Base-by-base conservation (phyloP, 2,797 vertebrate genomes). In the Notoglanidium macrostoma region DNA sequence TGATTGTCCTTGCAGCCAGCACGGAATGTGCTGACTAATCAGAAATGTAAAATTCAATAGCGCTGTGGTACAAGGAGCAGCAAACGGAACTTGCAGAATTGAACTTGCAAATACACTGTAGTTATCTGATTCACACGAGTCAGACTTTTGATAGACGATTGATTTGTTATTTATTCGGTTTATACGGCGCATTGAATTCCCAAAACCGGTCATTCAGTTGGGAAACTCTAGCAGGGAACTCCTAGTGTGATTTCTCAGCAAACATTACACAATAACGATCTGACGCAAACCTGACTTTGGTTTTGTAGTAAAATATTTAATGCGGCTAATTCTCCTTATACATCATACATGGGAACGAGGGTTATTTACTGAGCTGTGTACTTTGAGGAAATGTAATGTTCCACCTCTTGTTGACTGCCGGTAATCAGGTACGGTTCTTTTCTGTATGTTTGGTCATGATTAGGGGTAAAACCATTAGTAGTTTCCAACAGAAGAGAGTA, bases 401-500 rank as follows among this genome's bases (percentile, higher is more conserved):
- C 44, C 80, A 49, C 11, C 9, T 7, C 2, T 67, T n/a, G 49
- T 72, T 81, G 32, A n/a, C 72, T n/a, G 44, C 44, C 67, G 51
- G 44, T 63, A 85, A 72, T 83, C 35, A 46, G 54, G 26, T 23
- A 65, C 0, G 51, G 12, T 65, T 83, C 23, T 14, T 79, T 11
- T 51, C n/a, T 46, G 15, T 57, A n/a, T 85, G 83, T 81, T 85
- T 17, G 61, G 7, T 78, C 35, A 51, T 85, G 77, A 29, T 77
- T 29, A 83, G 21, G 65, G 49, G 14, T 88, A 73, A 65, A 78
- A 76, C 70, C 29, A 82, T 29, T 14, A 74, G 70, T 54, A 63
- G 77, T 51, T 83, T 70, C 29, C 70, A 35, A 4, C 54, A 29
- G 14, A 67, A 59, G 21, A 49, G 8, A 70, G 46, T 61, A 87